A percentile compares a stretch with the other conserved stretches of the same genome.
Evolutionary conservation across 2,797 vertebrate genomes (phyloP).

Genomic region (Phoeniculus purpureus): DNA sequence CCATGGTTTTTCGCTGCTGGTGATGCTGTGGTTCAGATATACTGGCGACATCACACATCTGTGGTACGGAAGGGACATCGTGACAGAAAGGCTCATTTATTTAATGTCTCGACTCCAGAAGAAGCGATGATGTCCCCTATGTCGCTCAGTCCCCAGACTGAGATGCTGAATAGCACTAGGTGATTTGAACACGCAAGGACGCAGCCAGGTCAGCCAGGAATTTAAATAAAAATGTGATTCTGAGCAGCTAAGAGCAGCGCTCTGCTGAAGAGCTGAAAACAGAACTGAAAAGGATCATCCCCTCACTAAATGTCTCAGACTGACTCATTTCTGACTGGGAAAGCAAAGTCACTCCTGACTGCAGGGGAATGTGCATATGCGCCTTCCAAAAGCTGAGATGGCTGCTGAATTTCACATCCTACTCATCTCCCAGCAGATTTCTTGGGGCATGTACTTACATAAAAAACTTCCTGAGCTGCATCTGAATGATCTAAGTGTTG

Average conservation of each 20-base stretch:
- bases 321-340: constrained; percentile 50
- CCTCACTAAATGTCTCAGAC: not conserved
- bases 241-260: not conserved
- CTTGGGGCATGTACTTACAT: not conserved
- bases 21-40: not conserved
- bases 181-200: not conserved
- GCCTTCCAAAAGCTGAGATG: constrained; percentile 35
- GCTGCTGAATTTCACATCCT: constrained; percentile 60
- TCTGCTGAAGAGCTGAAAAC: not conserved
- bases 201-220: not conserved
- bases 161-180: not conserved
- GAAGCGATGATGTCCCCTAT: not conserved
- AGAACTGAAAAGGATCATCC: not conserved
- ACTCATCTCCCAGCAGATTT: constrained; percentile 41
- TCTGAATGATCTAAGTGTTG: constrained; percentile 30
- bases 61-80: not conserved
- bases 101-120: not conserved
- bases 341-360: constrained; percentile 33
- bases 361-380: constrained; percentile 8
- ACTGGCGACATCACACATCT: not conserved
- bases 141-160: not conserved
- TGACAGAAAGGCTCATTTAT: not conserved
- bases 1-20: not conserved
- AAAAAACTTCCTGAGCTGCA: not conserved
- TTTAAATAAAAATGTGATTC: not conserved